Evolutionary conservation across 2,888 invertebrate genomes (phyloP).

Genomic region (Tachina fera): DNA sequence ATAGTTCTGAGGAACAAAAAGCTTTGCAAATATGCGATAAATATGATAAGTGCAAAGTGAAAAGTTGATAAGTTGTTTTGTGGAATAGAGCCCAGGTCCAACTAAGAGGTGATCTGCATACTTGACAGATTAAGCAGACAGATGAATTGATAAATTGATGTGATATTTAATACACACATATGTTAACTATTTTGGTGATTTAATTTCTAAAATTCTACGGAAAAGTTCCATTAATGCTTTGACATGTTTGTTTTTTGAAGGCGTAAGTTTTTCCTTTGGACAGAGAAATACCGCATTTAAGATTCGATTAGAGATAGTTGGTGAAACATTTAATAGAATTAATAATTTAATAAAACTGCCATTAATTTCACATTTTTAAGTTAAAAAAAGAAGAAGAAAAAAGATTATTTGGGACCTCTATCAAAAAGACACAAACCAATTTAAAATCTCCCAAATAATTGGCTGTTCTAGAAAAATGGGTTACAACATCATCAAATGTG

Average conservation of each 20-base stretch:
- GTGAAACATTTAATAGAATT: not conserved
- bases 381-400: not conserved
- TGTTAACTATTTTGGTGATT: no score
- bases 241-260: not conserved
- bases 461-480: not conserved
- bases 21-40: no score
- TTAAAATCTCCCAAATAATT: not conserved
- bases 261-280: not conserved
- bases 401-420: not conserved
- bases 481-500: not conserved
- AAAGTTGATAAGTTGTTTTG: no score
- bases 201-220: no score
- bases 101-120: no score
- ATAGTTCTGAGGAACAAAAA: no score
- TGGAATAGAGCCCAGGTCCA: no score
- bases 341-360: not conserved
- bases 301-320: not conserved
- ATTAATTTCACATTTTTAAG: not conserved
- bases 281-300: not conserved
- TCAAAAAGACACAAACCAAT: not conserved
- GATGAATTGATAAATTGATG: no score
- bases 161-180: no score
- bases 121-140: no score
- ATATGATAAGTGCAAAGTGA: no score
- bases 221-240: no score